Evolutionary conservation across 2,113 vertebrate genomes (phyloP).

Genomic region (Sardina pilchardus): DNA sequence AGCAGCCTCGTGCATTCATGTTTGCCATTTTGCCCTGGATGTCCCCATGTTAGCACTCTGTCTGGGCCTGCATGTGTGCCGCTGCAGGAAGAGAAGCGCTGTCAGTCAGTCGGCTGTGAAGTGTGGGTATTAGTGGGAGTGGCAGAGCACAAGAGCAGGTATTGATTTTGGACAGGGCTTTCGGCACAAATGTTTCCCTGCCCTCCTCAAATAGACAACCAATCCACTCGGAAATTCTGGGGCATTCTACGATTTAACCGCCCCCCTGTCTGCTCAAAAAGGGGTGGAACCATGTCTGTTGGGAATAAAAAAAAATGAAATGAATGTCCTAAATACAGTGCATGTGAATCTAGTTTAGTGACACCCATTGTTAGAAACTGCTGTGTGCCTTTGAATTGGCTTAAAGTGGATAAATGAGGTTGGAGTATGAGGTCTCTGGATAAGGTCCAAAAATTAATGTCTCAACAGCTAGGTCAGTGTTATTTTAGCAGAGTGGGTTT

Average conservation of each 20-base stretch:
- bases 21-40: neutral
- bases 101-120: neutral
- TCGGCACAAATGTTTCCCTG: neutral
- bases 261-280: neutral
- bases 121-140: constrained; percentile 5
- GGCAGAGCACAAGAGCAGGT: neutral
- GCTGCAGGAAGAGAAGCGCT: neutral
- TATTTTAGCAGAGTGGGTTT: neutral
- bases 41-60: neutral
- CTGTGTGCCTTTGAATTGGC: neutral
- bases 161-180: constrained; percentile 17
- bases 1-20: neutral
- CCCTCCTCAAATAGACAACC: neutral
- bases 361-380: neutral
- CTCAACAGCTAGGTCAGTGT: constrained; percentile 2
- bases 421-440: neutral
- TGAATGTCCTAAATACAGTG: neutral
- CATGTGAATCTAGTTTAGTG: neutral
- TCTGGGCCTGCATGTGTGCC: neutral
- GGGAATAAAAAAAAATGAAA: neutral
- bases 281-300: neutral
- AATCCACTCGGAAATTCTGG: neutral
- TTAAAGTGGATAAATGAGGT: neutral
- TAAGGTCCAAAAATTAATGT: neutral
- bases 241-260: neutral